Conservation (phyloP, 2,113 vertebrate genomes). For the Trochalopteron elliotii region DNA sequence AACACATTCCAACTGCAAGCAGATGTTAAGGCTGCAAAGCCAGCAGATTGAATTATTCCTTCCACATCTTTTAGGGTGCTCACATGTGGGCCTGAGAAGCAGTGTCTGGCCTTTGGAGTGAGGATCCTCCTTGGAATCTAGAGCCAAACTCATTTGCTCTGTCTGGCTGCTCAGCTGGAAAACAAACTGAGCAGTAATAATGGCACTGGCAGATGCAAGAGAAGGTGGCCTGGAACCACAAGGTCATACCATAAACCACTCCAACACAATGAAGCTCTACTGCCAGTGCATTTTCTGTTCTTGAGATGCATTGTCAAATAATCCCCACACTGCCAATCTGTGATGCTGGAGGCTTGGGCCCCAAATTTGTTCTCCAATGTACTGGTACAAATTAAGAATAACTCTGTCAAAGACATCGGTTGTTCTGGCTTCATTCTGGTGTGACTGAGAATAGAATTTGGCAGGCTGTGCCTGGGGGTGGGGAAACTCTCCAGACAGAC, state of each 20-base stretch:
- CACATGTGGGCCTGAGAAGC: not conserved
- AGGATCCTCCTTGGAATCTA: not conserved
- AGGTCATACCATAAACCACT: not conserved
- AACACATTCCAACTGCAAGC: not conserved
- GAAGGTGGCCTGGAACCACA: not conserved
- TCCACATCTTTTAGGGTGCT: not conserved
- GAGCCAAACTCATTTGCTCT: not conserved
- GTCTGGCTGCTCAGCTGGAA: not conserved
- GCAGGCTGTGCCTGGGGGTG: not conserved
- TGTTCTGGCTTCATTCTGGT: not conserved
- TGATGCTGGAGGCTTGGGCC: not conserved
- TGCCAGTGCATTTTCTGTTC: not conserved
- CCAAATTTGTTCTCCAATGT: not conserved
- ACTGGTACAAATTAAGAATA: not conserved
- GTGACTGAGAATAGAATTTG: conserved; percentile 37
- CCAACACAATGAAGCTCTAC: not conserved
- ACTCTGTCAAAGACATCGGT: not conserved
- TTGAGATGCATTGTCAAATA: not conserved
- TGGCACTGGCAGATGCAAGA: not conserved
- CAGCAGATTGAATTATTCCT: not conserved
- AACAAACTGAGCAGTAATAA: not conserved
- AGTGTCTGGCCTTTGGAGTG: not conserved
- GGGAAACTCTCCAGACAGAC: conserved; percentile 24
- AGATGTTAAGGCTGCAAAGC: not conserved
- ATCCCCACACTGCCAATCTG: not conserved